A percentile compares a stretch with the other conserved stretches of the same genome.
Evolutionary conservation across 2,113 vertebrate species (phyloP).

Genomic region (Muntiacus muntjak): DNA sequence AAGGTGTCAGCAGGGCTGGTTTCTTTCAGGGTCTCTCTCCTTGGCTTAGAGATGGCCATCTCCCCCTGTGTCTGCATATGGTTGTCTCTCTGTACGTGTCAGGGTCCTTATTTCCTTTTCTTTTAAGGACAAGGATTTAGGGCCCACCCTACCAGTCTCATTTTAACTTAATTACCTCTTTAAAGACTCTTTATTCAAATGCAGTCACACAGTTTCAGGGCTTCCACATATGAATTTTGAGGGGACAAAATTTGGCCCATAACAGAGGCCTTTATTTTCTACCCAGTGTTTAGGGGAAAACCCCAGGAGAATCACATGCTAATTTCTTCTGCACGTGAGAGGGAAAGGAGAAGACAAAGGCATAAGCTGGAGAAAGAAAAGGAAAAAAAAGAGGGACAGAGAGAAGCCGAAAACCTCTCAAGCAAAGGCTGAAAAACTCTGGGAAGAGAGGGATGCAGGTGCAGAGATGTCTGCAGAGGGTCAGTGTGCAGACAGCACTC

Average conservation of each 20-base stretch:
- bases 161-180: not conserved
- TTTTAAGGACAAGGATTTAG: not conserved
- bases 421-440: not conserved
- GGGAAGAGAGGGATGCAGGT: too few relatives aligned
- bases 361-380: not conserved
- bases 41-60: not conserved
- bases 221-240: not conserved
- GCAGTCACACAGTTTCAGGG: not conserved
- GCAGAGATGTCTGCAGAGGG: fast-evolving
- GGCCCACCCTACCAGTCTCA: fast-evolving
- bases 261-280: not conserved
- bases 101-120: not conserved
- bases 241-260: not conserved
- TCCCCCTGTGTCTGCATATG: not conserved
- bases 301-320: not conserved
- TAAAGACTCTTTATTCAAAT: not conserved
- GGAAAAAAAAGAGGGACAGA: not conserved
- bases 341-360: not conserved
- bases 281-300: not conserved
- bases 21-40: not conserved
- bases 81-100: not conserved
- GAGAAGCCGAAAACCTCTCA: not conserved
- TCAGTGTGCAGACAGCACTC: too few relatives aligned
- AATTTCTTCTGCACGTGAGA: not conserved
- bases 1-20: not conserved